Base-by-base conservation (phyloP, 2,113 vertebrate species). In the Suricata suricatta region DNA sequence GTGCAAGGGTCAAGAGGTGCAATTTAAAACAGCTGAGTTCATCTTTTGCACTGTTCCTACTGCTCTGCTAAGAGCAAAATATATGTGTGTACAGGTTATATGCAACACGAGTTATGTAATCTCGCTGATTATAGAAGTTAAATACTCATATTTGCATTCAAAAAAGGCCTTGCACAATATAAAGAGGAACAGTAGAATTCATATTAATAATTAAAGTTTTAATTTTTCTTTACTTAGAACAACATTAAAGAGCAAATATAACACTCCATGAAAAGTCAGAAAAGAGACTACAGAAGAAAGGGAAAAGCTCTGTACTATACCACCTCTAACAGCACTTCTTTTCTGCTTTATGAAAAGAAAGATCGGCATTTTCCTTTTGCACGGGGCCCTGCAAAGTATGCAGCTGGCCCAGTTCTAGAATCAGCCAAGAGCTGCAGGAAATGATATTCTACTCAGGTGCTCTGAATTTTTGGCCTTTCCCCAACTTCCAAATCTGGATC, bases 401-500 rank as follows among this genome's bases (percentile, higher is more conserved):
- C 27, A 41, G 27, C 29, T 76, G 60, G 60, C 69, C 77, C 77
- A 68, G 21, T 52, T 88, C 71, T 83, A n/a, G 92, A 83, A 71
- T n/a, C 69, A 63, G 10, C 35, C 83, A 68, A 63, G 57, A 80
- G 33, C n/a, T 16, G 12, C 5, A 63, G 50, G 82, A 91, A 88
- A 68, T 66, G 35, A 23, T 72, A 27, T 77, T 95, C 66, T 86
- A 41, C n/a, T 38, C 80, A 38, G 41, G 74, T 27, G 52, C 74
- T 72, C 52, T 83, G 47, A 97, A 93, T 44, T 74, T 93, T 69
- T 64, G 88, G 90, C 88, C 94, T 79, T 72, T 82, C 15, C 52
- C 52, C 72, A 93, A 11, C 66, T 95, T 79, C 33, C 19, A 83
- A 91, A 90, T 60, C 77, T 88, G 57, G 41, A 85, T 88, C 52